These are phyloP conservation scores for Aphelenchoides fujianensis DNA, from an alignment of 1,140 invertebrate species.

Conservation along the genomic window DNA sequence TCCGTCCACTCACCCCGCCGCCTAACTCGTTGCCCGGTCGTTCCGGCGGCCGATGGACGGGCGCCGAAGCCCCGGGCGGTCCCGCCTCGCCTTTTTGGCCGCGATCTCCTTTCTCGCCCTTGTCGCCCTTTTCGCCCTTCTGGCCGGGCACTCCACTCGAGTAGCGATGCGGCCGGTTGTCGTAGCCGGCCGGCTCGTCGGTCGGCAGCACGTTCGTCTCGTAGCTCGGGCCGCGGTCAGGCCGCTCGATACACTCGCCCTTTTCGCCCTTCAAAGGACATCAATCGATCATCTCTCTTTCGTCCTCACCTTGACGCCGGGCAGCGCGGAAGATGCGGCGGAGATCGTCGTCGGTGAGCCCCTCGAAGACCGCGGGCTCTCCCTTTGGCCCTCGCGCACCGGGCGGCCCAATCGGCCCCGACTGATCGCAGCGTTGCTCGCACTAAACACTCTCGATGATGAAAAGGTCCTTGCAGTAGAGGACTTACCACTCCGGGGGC, in stretches of 20 bases:
- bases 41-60: background rate
- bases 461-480: background rate
- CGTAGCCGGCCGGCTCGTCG: constrained; percentile 14
- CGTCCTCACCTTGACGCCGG: constrained; percentile 35
- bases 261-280: constrained; percentile 31
- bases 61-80: constrained; percentile 21
- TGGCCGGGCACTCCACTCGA: background rate
- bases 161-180: constrained; percentile 9
- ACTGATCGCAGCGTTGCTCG: constrained; percentile 20
- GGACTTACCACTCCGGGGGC: constrained; percentile 40
- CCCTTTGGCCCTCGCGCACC: constrained; percentile 27
- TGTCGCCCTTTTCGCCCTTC: constrained; percentile 37
- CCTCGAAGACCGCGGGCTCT: constrained; percentile 25
- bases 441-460: constrained; percentile 24
- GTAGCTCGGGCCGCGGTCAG: background rate
- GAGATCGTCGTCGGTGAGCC: constrained; percentile 46
- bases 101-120: constrained; percentile 27
- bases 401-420: constrained; percentile 22
- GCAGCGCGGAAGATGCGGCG: constrained; percentile 38
- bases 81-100: constrained; percentile 45
- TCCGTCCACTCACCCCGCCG: constrained; percentile 4
- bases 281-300: constrained; percentile 7
- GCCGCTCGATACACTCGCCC: background rate
- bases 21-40: background rate
- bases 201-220: constrained; percentile 6